phyloP scores from a whole-genome alignment of 2,797 vertebrate genomes.

The Sandelia bainsii region DNA sequence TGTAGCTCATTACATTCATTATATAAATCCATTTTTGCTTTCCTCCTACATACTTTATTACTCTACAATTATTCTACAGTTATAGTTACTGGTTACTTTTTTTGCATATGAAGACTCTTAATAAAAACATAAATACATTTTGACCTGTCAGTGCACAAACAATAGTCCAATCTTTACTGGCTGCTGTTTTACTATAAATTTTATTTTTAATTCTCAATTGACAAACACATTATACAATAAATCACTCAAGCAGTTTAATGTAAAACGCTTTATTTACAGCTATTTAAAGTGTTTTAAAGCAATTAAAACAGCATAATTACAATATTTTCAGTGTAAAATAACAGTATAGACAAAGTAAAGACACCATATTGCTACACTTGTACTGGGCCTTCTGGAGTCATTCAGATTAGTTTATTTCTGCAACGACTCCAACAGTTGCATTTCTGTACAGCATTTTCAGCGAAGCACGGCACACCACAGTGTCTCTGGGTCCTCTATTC shows the following conservation, averaged over 20 bases:
- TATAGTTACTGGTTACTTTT: too few relatives aligned
- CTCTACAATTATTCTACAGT: too few relatives aligned
- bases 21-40: too few relatives aligned
- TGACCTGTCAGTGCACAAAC: too few relatives aligned
- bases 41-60: too few relatives aligned
- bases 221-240: slow-evolving; percentile 1
- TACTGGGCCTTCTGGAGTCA: slow-evolving; percentile 89
- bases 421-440: slow-evolving; percentile 67
- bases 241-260: slow-evolving; percentile 26
- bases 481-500: slow-evolving; percentile 9
- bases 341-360: slow-evolving; percentile 85
- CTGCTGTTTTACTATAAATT: too few relatives aligned
- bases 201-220: too few relatives aligned
- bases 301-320: slow-evolving; percentile 81
- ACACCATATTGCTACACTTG: slow-evolving; percentile 89
- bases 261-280: slow-evolving; percentile 85
- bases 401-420: slow-evolving; percentile 64
- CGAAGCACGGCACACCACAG: slow-evolving; percentile 43
- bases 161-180: too few relatives aligned
- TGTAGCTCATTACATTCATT: too few relatives aligned
- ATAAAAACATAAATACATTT: too few relatives aligned
- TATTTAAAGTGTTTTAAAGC: slow-evolving; percentile 78
- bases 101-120: too few relatives aligned
- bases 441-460: slow-evolving; percentile 73
- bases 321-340: slow-evolving; percentile 92